Evolutionary conservation across 2,888 invertebrate genomes (phyloP).

Genomic region (Sinopyrophorus schimmeli): DNA sequence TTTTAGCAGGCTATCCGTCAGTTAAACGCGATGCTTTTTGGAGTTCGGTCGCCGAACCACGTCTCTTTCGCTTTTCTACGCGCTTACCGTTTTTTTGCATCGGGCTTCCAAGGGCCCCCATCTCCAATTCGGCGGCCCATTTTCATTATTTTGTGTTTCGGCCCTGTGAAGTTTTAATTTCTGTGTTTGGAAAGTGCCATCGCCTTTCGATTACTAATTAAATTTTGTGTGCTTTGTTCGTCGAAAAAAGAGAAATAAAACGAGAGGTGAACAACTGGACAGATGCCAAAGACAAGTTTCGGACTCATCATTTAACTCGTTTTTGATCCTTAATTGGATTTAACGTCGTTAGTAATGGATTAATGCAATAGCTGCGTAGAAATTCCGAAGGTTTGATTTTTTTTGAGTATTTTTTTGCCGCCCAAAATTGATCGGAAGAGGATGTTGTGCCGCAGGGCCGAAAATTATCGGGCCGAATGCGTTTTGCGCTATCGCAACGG

Average conservation of each 20-base stretch:
- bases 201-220: no score
- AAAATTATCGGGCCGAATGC: conserved; percentile 24
- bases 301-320: conserved; percentile 3
- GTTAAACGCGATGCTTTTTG: conserved; percentile 28
- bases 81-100: conserved; percentile 12
- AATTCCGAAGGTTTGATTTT: conserved; percentile 3
- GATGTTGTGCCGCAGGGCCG: conserved; percentile 22
- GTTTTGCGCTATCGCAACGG: conserved; percentile 22
- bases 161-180: no score
- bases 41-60: conserved; percentile 30
- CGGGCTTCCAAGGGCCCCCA: no score
- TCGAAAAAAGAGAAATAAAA: no score
- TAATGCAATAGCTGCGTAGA: conserved; percentile 2
- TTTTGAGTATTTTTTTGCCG: no score
- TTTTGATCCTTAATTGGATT: conserved; percentile 15
- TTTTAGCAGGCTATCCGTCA: conserved; percentile 30
- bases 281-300: conserved; percentile 13
- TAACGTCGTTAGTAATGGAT: conserved; percentile 11
- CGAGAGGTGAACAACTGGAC: conserved; percentile 13
- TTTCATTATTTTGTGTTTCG: conserved; percentile 17
- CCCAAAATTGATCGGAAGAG: no score
- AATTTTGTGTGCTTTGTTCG: conserved; percentile 1
- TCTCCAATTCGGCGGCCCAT: no score
- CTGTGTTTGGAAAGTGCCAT: no score
- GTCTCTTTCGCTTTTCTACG: conserved; percentile 20